Conservation (phyloP, 2,797 vertebrate species). For the Euphonia xanthogaster region DNA sequence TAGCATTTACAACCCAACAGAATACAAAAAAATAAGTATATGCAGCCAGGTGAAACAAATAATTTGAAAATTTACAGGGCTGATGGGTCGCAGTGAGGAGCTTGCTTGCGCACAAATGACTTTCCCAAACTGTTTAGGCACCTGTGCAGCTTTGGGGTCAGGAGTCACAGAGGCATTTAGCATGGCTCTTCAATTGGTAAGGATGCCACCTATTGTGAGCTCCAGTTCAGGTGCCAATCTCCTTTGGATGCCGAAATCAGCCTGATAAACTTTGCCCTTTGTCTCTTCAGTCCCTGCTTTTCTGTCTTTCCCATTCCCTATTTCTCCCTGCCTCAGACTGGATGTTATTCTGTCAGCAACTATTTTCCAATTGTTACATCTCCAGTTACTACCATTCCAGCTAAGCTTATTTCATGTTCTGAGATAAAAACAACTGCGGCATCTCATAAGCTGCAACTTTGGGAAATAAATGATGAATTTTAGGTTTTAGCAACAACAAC, state of each 20-base stretch:
- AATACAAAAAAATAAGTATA: not conserved
- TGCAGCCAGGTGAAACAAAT: not conserved
- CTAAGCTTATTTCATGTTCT: not conserved
- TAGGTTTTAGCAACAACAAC: not conserved
- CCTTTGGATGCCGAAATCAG: not conserved
- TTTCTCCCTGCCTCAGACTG: not conserved
- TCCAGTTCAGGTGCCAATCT: not conserved
- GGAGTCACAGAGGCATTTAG: not conserved
- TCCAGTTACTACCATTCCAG: not conserved
- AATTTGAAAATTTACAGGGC: not conserved
- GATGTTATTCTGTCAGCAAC: not conserved
- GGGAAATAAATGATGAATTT: not conserved
- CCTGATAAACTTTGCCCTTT: not conserved
- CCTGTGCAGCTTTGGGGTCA: not conserved
- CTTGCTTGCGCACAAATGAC: not conserved
- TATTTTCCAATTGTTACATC: not conserved
- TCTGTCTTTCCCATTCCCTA: not conserved
- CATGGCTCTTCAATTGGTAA: not conserved
- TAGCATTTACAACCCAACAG: not conserved
- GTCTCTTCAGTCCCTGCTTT: not conserved
- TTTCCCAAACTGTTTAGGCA: not conserved
- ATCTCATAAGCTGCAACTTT: not conserved
- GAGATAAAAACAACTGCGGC: not conserved
- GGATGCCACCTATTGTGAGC: rapidly evolving
- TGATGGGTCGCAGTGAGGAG: not conserved